A percentile compares a stretch with the other conserved stretches of the same genome.
phyloP scores from a whole-genome alignment of 1,140 invertebrate genomes.

The Whitmania pigra region DNA sequence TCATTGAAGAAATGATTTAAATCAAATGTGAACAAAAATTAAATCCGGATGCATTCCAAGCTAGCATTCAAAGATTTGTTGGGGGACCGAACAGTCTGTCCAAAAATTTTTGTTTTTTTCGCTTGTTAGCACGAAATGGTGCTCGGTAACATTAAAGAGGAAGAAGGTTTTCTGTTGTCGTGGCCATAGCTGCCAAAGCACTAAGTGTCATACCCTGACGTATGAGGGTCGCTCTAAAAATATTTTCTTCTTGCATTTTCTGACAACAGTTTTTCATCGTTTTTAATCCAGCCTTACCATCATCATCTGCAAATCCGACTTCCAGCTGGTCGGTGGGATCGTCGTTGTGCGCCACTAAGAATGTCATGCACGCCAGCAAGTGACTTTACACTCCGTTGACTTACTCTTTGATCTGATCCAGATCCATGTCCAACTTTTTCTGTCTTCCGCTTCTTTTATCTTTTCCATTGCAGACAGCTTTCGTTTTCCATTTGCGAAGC shows the following conservation, averaged over 20 bases:
- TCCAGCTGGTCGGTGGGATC: constrained; percentile 99
- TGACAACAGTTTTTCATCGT: constrained; percentile 97
- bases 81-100: too few species aligned
- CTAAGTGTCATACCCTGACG: constrained; percentile 95
- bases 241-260: constrained; percentile 99
- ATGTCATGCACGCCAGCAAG: constrained; percentile 77
- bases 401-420: constrained; percentile 93
- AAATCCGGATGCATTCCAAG: too few species aligned
- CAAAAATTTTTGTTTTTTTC: constrained; percentile 90
- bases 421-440: constrained; percentile 96
- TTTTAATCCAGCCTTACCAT: constrained; percentile 97
- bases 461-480: too few species aligned
- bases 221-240: constrained; percentile 86
- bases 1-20: too few species aligned
- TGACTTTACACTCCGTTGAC: constrained; percentile 80
- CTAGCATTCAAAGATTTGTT: too few species aligned
- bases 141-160: constrained; percentile 97
- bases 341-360: constrained; percentile 95
- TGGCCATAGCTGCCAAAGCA: constrained; percentile 92
- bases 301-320: constrained; percentile 98
- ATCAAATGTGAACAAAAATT: too few species aligned
- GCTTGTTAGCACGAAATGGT: constrained; percentile 92
- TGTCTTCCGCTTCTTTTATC: too few species aligned
- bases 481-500: too few species aligned
- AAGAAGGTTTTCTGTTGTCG: constrained; percentile 96